A percentile compares a stretch with the other conserved stretches of the same genome.
These are phyloP conservation scores for Anhinga anhinga DNA, from an alignment of 2,113 vertebrate genomes.

Conservation along the genomic window DNA sequence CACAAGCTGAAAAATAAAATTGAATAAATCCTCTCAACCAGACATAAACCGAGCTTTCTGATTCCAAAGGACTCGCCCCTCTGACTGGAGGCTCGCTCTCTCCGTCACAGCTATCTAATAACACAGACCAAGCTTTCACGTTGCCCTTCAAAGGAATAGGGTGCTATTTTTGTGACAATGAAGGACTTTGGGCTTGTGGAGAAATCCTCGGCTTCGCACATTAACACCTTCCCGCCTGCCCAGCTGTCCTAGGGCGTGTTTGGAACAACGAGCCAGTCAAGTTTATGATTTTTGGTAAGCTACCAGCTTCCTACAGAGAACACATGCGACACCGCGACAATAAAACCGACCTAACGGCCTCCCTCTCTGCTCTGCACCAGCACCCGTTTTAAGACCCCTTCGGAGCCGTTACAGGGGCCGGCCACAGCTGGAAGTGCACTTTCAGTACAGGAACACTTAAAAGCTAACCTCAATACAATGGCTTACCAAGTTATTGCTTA, in stretches of 20 bases:
- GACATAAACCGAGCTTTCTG: neutral
- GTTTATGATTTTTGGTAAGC: neutral
- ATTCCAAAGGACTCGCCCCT: neutral
- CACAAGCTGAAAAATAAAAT: neutral
- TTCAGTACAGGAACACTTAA: neutral
- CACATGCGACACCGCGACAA: too few species aligned
- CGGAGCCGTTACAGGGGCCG: neutral
- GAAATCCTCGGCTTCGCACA: neutral
- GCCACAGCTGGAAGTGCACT: accelerated
- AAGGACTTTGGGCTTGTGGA: neutral
- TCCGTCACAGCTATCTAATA: neutral
- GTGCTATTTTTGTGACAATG: neutral
- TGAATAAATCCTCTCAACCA: neutral
- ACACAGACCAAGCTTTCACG: neutral
- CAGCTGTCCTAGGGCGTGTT: neutral
- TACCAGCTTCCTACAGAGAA: neutral
- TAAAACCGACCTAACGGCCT: neutral
- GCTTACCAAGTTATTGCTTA: neutral
- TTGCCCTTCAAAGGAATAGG: neutral
- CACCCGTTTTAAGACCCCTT: neutral
- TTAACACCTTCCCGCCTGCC: neutral
- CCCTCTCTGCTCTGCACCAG: neutral
- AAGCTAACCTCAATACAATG: neutral
- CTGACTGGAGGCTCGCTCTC: neutral
- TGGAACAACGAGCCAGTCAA: neutral